phyloP scores from a whole-genome alignment of 2,113 vertebrate genomes.

The Gambusia holbrooki region DNA sequence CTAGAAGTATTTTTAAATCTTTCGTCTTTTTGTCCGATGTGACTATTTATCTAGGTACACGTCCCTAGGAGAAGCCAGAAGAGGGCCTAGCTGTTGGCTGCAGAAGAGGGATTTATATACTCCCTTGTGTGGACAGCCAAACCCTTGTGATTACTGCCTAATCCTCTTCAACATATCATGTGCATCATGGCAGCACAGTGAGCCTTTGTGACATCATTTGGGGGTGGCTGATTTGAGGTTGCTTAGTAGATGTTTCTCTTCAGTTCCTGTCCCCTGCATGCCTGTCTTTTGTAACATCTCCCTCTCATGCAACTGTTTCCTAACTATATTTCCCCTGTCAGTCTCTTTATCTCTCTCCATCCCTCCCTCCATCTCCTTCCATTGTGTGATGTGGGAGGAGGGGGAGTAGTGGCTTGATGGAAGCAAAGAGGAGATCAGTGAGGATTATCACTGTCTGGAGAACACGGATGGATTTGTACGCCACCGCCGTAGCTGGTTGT shows the following conservation, averaged over 20 bases:
- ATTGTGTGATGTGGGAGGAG: constrained; percentile 45
- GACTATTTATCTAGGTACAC: constrained; percentile 42
- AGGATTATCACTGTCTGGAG: constrained; percentile 75
- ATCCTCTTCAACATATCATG: constrained; percentile 75
- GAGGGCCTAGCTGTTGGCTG: constrained; percentile 63
- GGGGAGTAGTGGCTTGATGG: background rate
- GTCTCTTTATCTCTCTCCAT: constrained; percentile 15
- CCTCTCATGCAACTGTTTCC: constrained; percentile 19
- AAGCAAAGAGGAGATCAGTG: constrained; percentile 62
- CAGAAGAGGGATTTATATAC: constrained; percentile 58
- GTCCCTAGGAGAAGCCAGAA: constrained; percentile 57
- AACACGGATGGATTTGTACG: constrained; percentile 64
- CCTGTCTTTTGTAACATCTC: constrained; percentile 8
- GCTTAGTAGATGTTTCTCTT: constrained; percentile 44
- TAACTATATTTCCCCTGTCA: constrained; percentile 26
- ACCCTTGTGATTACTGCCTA: constrained; percentile 74
- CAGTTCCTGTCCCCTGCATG: constrained; percentile 1
- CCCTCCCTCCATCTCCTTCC: constrained; percentile 11
- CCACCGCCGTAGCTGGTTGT: constrained; percentile 54
- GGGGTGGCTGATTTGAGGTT: constrained; percentile 35
- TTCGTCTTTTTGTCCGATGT: background rate
- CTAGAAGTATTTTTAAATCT: constrained; percentile 48
- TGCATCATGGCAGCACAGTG: constrained; percentile 63
- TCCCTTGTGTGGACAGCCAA: constrained; percentile 68
- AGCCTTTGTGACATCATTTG: constrained; percentile 61